A percentile compares a stretch with the other conserved stretches of the same genome.
Conservation (phyloP, 2,888 invertebrate genomes). For the Caenorhabditis angaria region DNA sequence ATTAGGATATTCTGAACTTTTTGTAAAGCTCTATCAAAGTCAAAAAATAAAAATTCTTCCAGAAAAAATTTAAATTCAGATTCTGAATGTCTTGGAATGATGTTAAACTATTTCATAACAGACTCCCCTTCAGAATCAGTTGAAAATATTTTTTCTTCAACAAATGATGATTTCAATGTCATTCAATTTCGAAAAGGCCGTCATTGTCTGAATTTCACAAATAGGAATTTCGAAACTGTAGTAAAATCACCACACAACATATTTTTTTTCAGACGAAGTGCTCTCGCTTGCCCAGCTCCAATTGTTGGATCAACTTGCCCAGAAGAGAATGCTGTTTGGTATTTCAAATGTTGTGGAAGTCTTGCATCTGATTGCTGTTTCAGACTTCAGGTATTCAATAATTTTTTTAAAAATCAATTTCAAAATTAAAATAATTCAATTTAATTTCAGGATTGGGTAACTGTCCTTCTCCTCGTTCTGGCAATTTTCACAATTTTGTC, state of each 20-base stretch:
- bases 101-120: too few relatives aligned
- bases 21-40: too few relatives aligned
- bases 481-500: conserved; percentile 57
- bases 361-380: conserved; percentile 59
- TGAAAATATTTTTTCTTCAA: too few relatives aligned
- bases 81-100: too few relatives aligned
- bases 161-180: too few relatives aligned
- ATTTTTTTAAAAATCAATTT: neutral
- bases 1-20: too few relatives aligned
- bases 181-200: too few relatives aligned
- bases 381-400: conserved; percentile 49
- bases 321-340: conserved; percentile 62
- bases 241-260: neutral
- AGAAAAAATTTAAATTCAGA: too few relatives aligned
- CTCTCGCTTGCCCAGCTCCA: conserved; percentile 61
- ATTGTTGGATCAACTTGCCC: conserved; percentile 62
- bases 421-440: neutral
- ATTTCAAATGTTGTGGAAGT: conserved; percentile 65
- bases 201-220: too few relatives aligned
- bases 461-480: conserved; percentile 55
- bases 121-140: too few relatives aligned
- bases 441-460: conserved; percentile 60
- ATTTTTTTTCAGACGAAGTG: conserved; percentile 22
- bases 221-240: neutral
- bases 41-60: too few relatives aligned